These are phyloP conservation scores for Cryptoblepharus egeriae DNA, from an alignment of 2,797 vertebrate species.

Conservation along the genomic window DNA sequence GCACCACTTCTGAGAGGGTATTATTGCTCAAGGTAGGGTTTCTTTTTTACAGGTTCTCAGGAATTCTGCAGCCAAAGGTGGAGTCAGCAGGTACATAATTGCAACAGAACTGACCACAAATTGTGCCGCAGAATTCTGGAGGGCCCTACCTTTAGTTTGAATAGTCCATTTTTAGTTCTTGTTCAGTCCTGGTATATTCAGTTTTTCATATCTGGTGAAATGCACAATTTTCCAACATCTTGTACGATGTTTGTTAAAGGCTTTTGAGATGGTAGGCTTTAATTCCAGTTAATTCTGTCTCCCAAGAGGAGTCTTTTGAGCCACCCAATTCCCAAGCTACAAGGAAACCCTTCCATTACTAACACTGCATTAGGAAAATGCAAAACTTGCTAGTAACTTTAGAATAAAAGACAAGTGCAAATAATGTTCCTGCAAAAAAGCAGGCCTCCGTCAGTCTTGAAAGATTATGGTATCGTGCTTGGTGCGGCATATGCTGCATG, in stretches of 20 bases:
- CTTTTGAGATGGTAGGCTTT: neutral
- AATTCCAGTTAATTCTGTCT: neutral
- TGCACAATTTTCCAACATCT: neutral
- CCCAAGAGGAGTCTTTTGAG: neutral
- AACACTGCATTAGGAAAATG: neutral
- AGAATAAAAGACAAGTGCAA: neutral
- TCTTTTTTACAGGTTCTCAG: conserved; percentile 82
- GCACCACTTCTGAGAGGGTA: neutral
- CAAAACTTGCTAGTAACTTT: neutral
- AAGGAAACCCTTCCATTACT: neutral
- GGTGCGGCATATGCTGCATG: no score
- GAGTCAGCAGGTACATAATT: conserved; percentile 82
- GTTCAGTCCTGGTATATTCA: neutral
- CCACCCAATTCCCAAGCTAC: neutral
- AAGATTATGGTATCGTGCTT: no score
- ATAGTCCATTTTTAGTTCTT: conserved; percentile 47
- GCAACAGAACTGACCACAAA: conserved; percentile 79
- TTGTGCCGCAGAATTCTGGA: conserved; percentile 82
- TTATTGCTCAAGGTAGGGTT: conserved; percentile 79
- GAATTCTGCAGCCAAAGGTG: conserved; percentile 82
- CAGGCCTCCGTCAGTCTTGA: no score
- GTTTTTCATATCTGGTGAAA: neutral
- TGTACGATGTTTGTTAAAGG: neutral
- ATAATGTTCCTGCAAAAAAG: neutral
- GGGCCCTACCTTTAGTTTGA: conserved; percentile 71